These are phyloP conservation scores for Pandemis heparana DNA, from an alignment of 2,888 invertebrate genomes.

Conservation along the genomic window DNA sequence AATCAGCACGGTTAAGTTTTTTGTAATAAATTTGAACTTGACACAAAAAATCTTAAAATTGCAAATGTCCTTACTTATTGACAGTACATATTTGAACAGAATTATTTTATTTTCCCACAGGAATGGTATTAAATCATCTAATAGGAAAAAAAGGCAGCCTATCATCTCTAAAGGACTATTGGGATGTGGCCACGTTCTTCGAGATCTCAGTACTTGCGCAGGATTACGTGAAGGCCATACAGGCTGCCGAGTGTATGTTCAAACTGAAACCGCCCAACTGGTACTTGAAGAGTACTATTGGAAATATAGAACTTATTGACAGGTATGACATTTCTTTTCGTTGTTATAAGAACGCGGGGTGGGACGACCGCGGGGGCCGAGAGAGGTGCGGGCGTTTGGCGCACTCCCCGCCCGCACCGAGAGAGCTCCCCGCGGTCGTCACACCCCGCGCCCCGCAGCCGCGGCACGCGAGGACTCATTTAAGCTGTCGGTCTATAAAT, in stretches of 20 bases:
- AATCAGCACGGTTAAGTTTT: too few species aligned
- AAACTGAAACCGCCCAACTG: conserved; percentile 95
- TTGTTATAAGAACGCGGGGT: too few species aligned
- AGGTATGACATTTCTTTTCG: conserved; percentile 60
- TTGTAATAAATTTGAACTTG: too few species aligned
- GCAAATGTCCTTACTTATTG: conserved; percentile 14
- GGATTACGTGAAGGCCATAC: conserved; percentile 98
- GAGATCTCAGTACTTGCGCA: conserved; percentile 99
- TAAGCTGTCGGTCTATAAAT: too few species aligned
- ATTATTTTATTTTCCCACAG: conserved; percentile 69
- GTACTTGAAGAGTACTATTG: conserved; percentile 98
- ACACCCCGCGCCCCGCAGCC: too few species aligned
- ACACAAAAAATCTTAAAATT: too few species aligned
- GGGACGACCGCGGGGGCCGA: too few species aligned
- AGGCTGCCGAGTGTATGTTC: conserved; percentile 98
- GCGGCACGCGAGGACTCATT: too few species aligned
- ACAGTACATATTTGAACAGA: too few species aligned
- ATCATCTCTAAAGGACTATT: conserved; percentile 96
- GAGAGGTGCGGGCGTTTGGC: too few species aligned
- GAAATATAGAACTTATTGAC: conserved; percentile 97
- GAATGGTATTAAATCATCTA: conserved; percentile 97
- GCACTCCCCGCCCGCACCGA: too few species aligned
- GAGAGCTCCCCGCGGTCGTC: too few species aligned
- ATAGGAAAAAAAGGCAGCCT: conserved; percentile 99
- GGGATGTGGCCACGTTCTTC: conserved; percentile 99